These are phyloP conservation scores for Drosophila fulvimacula DNA, from an alignment of 2,888 invertebrate species.

Conservation along the genomic window DNA sequence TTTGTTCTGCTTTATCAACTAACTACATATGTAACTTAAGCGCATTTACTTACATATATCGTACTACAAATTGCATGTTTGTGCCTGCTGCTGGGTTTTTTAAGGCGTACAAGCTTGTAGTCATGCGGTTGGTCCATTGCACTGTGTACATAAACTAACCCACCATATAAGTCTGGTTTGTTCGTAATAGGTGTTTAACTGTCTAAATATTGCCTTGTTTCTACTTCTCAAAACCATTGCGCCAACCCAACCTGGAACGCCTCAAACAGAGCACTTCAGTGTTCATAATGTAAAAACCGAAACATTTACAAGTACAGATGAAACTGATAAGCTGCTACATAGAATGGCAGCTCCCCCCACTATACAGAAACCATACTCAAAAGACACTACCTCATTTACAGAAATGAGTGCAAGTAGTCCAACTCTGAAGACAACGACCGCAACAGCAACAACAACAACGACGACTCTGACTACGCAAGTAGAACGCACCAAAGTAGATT, in stretches of 20 bases:
- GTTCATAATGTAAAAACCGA: constrained; percentile 81
- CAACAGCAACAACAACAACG: constrained; percentile 21
- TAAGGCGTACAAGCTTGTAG: constrained; percentile 75
- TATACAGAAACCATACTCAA: constrained; percentile 61
- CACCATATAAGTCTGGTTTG: constrained; percentile 61
- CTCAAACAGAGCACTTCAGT: constrained; percentile 83
- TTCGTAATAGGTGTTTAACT: constrained; percentile 75
- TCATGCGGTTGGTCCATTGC: constrained; percentile 56
- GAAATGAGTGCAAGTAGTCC: constrained; percentile 84
- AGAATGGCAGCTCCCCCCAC: constrained; percentile 66
- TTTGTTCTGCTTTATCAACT: constrained; percentile 53
- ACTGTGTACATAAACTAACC: constrained; percentile 72
- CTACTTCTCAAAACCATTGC: constrained; percentile 64
- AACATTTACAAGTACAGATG: constrained; percentile 77
- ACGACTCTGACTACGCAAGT: constrained; percentile 55
- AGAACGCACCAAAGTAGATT: constrained; percentile 67
- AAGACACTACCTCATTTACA: constrained; percentile 84
- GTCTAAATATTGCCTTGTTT: constrained; percentile 79
- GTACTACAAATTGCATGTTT: constrained; percentile 69
- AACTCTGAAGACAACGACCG: constrained; percentile 62
- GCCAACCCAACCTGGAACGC: constrained; percentile 58
- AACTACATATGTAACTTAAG: constrained; percentile 38
- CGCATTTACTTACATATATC: constrained; percentile 58
- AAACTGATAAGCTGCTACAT: constrained; percentile 82
- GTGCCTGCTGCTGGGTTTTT: constrained; percentile 74